phyloP scores from a whole-genome alignment of 1,140 invertebrate genomes.

The Sweltsa coloradensis region DNA sequence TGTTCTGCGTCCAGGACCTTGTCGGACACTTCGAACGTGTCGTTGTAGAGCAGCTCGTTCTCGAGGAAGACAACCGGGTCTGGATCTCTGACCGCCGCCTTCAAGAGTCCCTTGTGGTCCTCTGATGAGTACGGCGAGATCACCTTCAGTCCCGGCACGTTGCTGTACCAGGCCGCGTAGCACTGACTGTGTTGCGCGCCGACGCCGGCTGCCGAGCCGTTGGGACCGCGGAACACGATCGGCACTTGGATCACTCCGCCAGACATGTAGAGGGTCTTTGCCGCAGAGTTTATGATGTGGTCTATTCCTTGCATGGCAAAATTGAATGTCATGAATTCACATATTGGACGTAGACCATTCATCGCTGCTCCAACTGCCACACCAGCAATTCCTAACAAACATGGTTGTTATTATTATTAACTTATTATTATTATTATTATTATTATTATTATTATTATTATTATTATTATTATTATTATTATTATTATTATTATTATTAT shows the following conservation, averaged over 20 bases:
- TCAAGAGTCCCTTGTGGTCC: conserved; percentile 54
- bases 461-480: too few relatives aligned
- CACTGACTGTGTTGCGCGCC: conserved; percentile 67
- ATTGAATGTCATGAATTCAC: conserved; percentile 74
- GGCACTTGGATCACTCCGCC: conserved; percentile 50
- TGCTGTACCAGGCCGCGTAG: conserved; percentile 56
- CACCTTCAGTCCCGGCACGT: conserved; percentile 61
- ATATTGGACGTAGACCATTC: conserved; percentile 53
- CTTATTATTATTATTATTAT: too few relatives aligned
- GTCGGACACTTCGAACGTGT: conserved; percentile 46
- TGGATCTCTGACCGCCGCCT: conserved; percentile 52
- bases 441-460: too few relatives aligned
- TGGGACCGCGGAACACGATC: conserved; percentile 64
- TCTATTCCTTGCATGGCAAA: conserved; percentile 72
- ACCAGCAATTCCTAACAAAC: conserved; percentile 2
- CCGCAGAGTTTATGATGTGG: conserved; percentile 61
- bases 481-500: too few relatives aligned
- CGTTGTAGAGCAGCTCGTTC: conserved; percentile 58
- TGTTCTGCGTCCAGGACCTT: conserved; percentile 52
- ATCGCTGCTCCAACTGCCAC: conserved; percentile 16
- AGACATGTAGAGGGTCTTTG: conserved; percentile 64
- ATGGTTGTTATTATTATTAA: too few relatives aligned
- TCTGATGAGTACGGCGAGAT: conserved; percentile 54
- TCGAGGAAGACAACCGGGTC: conserved; percentile 58
- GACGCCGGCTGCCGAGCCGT: conserved; percentile 55